Base-by-base conservation (phyloP, 2,797 vertebrate genomes). In the Scarus forsteni region DNA sequence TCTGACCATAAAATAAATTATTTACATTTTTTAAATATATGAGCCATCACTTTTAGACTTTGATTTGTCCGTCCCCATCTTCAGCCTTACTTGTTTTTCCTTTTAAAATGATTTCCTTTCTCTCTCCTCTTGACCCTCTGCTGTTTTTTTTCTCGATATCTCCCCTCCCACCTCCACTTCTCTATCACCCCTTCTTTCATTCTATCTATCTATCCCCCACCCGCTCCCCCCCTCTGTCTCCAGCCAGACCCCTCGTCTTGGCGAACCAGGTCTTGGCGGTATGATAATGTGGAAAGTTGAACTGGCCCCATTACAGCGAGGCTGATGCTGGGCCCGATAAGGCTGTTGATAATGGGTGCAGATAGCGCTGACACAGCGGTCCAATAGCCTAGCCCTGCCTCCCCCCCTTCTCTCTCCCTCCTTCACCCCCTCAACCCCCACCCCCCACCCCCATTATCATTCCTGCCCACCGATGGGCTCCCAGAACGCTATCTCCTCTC, bases 271-370 rank as follows among this genome's bases (percentile, higher is more conserved):
- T 97, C 96, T 95, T 97, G 96, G 96, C 96, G 94, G 95, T 96
- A 95, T 98, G 98, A 99, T 99, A 98, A 99, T 97, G 97, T 95
- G 94, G 97, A 98, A 98, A 99, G 98, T 99, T 99, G 98, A 99
- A 98, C 98, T 98, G 98, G 97, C 97, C 97, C 97, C 97, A 99
- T 99, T 99, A 98, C 97, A 95, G 96, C 95, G 93, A 93, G 79
- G 94, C 93, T 93, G 97, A 99, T 99, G 97, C 95, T 94, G 96
- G 96, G 88, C 56, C 71, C 74, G 98, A 99, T 99, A 98, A 92
- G 75, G 80, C 81, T 81, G 85, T 94, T 95, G 97, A 99, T 99
- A 99, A 98, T 98, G 96, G 97, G 94, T 94, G 95, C 94, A 95
- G 97, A 98, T 98, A 97, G 93, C 89, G 88, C 92, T 92, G 79